Evolutionary conservation across 2,797 vertebrate species (phyloP).

Genomic region (Numenius phaeopus): DNA sequence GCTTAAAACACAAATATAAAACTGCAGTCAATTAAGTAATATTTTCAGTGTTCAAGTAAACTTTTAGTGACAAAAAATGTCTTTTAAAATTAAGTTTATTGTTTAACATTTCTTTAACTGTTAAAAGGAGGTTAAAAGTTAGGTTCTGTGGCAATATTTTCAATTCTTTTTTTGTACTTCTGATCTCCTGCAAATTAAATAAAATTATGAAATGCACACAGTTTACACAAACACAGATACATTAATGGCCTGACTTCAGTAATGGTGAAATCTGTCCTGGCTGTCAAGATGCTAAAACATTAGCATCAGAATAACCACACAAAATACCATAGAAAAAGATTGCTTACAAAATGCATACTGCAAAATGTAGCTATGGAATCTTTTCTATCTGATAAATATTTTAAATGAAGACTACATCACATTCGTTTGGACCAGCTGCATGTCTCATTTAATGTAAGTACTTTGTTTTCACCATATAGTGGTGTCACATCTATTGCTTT

Average conservation of each 20-base stretch:
- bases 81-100: neutral
- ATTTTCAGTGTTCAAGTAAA: neutral
- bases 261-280: neutral
- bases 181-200: neutral
- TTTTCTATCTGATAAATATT: constrained; percentile 46
- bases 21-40: neutral
- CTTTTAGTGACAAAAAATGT: neutral
- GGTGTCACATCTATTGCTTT: constrained; percentile 50
- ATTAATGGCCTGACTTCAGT: neutral
- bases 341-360: neutral
- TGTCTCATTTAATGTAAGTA: constrained; percentile 31
- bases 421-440: constrained; percentile 15
- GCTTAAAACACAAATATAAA: neutral
- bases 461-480: constrained; percentile 47
- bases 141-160: neutral
- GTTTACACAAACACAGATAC: neutral
- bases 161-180: neutral
- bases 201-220: neutral
- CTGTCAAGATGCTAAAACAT: neutral
- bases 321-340: neutral
- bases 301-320: neutral
- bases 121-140: neutral
- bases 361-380: neutral
- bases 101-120: neutral
- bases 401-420: constrained; percentile 8